Conservation (phyloP, 92 coral and sea anemone genomes). For the Epizoanthus stellaris region DNA sequence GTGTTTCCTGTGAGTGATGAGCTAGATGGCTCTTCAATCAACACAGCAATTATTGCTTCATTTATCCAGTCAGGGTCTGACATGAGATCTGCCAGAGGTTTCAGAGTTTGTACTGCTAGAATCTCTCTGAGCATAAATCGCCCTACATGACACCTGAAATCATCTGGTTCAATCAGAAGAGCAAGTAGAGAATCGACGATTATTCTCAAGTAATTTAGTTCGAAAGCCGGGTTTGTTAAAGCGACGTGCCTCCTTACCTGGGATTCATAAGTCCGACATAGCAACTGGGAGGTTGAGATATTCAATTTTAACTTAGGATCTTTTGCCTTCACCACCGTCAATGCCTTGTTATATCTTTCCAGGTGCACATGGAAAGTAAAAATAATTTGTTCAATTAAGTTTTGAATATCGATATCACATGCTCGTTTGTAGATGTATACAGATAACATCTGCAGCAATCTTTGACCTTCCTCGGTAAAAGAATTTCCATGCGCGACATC, state of each 20-base stretch:
- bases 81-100: conserved; percentile 65
- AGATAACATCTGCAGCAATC: conserved; percentile 73
- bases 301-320: conserved; percentile 66
- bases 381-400: conserved; percentile 77
- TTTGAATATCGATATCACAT: conserved; percentile 71
- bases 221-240: conserved; percentile 56
- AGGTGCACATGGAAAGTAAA: conserved; percentile 82
- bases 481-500: conserved; percentile 85
- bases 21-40: conserved; percentile 30
- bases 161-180: conserved; percentile 65
- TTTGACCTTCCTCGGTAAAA: conserved; percentile 73
- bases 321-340: conserved; percentile 66
- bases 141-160: conserved; percentile 84
- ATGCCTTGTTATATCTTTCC: conserved; percentile 72
- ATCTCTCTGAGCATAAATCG: conserved; percentile 91
- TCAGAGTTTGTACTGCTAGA: conserved; percentile 75
- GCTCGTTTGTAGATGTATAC: conserved; percentile 76
- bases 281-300: conserved; percentile 65
- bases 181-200: conserved; percentile 80
- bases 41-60: conserved; percentile 77
- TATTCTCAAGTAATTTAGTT: conserved; percentile 83
- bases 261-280: conserved; percentile 75
- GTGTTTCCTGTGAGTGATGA: neutral
- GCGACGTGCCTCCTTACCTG: conserved; percentile 70
- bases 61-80: conserved; percentile 87